Evolutionary conservation across 2,113 vertebrate genomes (phyloP).

Genomic region (Lampris megalopsis): DNA sequence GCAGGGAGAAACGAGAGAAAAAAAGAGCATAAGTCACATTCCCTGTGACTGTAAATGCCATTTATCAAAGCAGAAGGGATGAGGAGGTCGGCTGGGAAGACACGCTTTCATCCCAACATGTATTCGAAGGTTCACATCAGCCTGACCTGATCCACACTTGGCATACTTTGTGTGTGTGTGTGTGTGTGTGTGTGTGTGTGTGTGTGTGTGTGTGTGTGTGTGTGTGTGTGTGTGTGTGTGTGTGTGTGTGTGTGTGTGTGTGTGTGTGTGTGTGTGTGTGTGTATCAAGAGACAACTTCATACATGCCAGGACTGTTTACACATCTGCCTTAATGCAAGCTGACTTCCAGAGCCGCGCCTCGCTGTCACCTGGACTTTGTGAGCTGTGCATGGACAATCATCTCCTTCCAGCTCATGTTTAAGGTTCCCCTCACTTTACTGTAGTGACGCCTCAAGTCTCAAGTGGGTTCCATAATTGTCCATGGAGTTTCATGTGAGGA

Average conservation of each 20-base stretch:
- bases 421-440: conserved; percentile 32
- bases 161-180: background rate
- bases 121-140: conserved; percentile 26
- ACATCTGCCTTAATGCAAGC: conserved; percentile 79
- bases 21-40: background rate
- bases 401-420: conserved; percentile 31
- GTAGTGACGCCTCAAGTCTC: conserved; percentile 42
- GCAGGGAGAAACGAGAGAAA: background rate
- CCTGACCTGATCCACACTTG: conserved; percentile 1
- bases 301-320: conserved; percentile 73
- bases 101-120: background rate
- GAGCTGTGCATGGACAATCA: conserved; percentile 1
- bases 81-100: conserved; percentile 13
- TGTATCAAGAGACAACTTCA: conserved; percentile 39
- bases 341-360: conserved; percentile 44
- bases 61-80: conserved; percentile 8
- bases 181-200: background rate
- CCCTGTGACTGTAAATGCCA: background rate
- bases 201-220: conserved; percentile 27
- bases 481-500: conserved; percentile 7
- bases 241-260: conserved; percentile 28
- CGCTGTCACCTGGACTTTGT: conserved; percentile 27
- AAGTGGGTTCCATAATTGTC: conserved; percentile 18
- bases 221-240: background rate
- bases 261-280: background rate